Evolutionary conservation across 1,140 invertebrate genomes (phyloP), one percentile per base, ranked within the genome.

Genomic region (Bombus sibiricus): DNA sequence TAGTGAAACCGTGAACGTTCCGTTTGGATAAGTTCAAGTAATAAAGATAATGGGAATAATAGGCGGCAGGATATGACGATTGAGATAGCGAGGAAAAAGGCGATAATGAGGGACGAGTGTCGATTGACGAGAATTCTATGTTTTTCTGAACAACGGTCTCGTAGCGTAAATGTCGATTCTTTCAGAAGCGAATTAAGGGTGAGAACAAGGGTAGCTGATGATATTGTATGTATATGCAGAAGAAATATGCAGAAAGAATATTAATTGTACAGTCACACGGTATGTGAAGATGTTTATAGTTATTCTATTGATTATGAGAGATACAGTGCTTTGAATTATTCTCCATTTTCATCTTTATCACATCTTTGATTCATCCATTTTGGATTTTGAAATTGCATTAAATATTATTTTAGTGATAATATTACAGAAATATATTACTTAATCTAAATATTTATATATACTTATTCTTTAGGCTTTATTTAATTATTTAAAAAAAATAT

Each of bases 31-130:
- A 86, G 43, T 82, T 69, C 69, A 9, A 57, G 64, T 86, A 83
- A 82, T 79, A 86, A 79, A 88, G 83, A 89, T 85, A 81, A 89
- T 89, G 39, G 69, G 28, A 88, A 88, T 89, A 89, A 89, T 89
- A 86, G 75, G 37, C 41, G 69, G 32, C 88, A 89, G 87, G 84
- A 88, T 86, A 80, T 34, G 32, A 85, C 62, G 76, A 81, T 85
- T 53, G 68, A 78, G 81, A 69, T 83, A 84, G 57, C 13, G 22
- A 68, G 28, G 25, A 34, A 25, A 15, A 34, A 15, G n/a, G 22
- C 22, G 86, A 81, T 87, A 85, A 85, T 78, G 86, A 77, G 81
- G 28, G 25, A 47, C 39, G 32, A 25, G 47, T 28, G 13, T 41
- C 34, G 57, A 86, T 77, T 32, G 69, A 59, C 39, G 59, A 80